phyloP scores from a whole-genome alignment of 2,888 invertebrate genomes.

The Quadriops clusia region DNA sequence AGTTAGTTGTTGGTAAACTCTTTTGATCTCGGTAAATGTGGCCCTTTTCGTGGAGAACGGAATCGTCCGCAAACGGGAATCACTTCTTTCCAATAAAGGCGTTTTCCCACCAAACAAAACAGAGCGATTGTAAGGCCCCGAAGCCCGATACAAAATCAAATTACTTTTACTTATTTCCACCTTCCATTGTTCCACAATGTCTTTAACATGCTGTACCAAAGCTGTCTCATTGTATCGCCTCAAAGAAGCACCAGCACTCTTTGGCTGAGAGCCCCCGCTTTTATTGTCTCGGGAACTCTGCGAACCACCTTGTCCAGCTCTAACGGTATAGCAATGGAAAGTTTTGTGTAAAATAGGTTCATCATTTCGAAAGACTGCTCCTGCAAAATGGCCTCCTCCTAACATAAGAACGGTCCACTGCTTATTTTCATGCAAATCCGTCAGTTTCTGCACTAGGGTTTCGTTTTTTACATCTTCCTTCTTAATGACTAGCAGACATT shows the following conservation, averaged over 20 bases:
- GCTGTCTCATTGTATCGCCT: constrained; percentile 70
- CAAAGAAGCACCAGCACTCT: constrained; percentile 71
- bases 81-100: constrained; percentile 52
- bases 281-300: constrained; percentile 56
- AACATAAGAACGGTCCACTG: constrained; percentile 69
- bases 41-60: constrained; percentile 77
- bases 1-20: constrained; percentile 59
- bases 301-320: constrained; percentile 72
- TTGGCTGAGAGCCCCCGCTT: constrained; percentile 47
- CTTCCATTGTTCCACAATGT: constrained; percentile 57
- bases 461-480: constrained; percentile 40
- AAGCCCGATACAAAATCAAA: constrained; percentile 65
- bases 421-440: constrained; percentile 25
- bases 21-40: constrained; percentile 65
- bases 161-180: constrained; percentile 52
- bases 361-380: constrained; percentile 50
- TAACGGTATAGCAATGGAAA: constrained; percentile 71
- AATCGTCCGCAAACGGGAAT: constrained; percentile 52
- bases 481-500: constrained; percentile 59
- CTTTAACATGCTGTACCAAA: constrained; percentile 66
- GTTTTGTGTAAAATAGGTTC: constrained; percentile 60
- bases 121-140: constrained; percentile 57
- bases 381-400: constrained; percentile 76
- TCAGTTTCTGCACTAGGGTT: constrained; percentile 21
- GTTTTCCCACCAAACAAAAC: constrained; percentile 64